These are phyloP conservation scores for Caenorhabditis wallacei DNA, from an alignment of 2,888 invertebrate species.

Conservation along the genomic window DNA sequence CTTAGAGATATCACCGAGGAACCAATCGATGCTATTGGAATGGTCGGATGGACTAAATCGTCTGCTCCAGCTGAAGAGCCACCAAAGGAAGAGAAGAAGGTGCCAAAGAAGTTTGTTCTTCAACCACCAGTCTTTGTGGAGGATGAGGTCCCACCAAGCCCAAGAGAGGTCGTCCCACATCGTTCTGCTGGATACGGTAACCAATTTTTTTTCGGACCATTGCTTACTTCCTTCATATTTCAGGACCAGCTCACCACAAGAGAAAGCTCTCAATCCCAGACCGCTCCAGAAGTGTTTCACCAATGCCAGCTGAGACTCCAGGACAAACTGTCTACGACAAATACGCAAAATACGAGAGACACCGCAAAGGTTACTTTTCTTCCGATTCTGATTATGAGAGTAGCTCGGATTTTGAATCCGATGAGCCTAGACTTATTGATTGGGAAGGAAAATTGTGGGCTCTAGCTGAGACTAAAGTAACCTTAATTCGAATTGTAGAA, in stretches of 20 bases:
- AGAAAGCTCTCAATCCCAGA: slow-evolving; percentile 77
- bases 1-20: slow-evolving; percentile 75
- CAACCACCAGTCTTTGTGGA: slow-evolving; percentile 70
- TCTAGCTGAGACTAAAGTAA: slow-evolving; percentile 71
- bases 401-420: slow-evolving; percentile 47
- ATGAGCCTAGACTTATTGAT: slow-evolving; percentile 52
- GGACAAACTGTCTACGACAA: slow-evolving; percentile 72
- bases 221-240: slow-evolving; percentile 6
- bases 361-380: slow-evolving; percentile 71
- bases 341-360: slow-evolving; percentile 75
- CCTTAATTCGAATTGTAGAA: slow-evolving; percentile 72
- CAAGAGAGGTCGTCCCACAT: slow-evolving; percentile 79
- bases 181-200: slow-evolving; percentile 80
- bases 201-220: background rate
- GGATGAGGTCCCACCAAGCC: slow-evolving; percentile 77
- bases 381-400: slow-evolving; percentile 58
- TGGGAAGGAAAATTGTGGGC: slow-evolving; percentile 69
- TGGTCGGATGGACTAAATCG: slow-evolving; percentile 77
- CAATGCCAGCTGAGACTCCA: slow-evolving; percentile 68
- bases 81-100: slow-evolving; percentile 52
- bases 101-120: slow-evolving; percentile 66
- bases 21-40: slow-evolving; percentile 78
- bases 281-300: slow-evolving; percentile 76
- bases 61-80: slow-evolving; percentile 65
- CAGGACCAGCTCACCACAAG: slow-evolving; percentile 78